Conservation (phyloP, 2,888 invertebrate genomes). For the Onthophagus sagittarius region DNA sequence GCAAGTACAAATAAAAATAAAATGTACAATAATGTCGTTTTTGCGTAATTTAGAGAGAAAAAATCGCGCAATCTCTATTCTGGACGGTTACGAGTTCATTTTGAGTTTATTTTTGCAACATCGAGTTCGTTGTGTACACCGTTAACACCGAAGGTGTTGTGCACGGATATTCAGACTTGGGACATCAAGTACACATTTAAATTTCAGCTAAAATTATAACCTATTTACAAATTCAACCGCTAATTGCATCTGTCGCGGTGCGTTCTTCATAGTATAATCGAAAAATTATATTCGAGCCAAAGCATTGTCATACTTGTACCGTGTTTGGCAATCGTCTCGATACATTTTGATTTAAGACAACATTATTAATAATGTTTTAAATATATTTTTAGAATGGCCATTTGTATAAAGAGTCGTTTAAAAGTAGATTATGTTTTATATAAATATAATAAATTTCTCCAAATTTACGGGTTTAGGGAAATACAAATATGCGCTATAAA, state of each 20-base stretch:
- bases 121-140: neutral
- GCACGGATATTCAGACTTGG: neutral
- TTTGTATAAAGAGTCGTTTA: too few species aligned
- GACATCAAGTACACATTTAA: neutral
- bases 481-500: too few species aligned
- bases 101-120: neutral
- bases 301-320: neutral
- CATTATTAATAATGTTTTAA: neutral
- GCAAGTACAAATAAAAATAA: neutral
- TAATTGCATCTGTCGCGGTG: neutral
- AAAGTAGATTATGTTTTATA: too few species aligned
- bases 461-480: too few species aligned
- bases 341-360: neutral
- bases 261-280: neutral
- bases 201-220: neutral
- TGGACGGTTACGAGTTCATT: neutral
- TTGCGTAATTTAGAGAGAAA: neutral
- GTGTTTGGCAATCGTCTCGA: neutral
- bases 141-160: neutral
- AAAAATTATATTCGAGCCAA: neutral
- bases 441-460: too few species aligned
- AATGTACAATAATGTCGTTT: neutral
- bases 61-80: neutral
- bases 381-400: neutral
- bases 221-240: neutral